phyloP scores from a whole-genome alignment of 2,888 invertebrate genomes.

The Achlya flavicornis region DNA sequence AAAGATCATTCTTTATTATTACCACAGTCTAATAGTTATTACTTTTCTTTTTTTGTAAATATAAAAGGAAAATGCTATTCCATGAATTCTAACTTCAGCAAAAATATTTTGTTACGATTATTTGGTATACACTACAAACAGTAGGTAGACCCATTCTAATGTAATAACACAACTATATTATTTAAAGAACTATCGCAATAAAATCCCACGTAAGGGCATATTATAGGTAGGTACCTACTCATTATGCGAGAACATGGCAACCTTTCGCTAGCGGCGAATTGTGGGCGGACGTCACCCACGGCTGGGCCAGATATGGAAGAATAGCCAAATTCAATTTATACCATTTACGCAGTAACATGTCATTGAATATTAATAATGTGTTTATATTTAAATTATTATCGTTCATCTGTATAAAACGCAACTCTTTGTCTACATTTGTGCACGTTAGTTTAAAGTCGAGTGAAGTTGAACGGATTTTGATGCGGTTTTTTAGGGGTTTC shows the following conservation, averaged over 20 bases:
- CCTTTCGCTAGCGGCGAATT: neutral
- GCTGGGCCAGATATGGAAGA: constrained; percentile 22
- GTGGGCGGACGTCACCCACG: constrained; percentile 12
- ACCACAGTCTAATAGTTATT: too few relatives aligned
- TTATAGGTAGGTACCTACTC: neutral
- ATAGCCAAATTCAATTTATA: constrained; percentile 24
- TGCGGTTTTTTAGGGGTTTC: too few relatives aligned
- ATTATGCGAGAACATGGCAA: neutral
- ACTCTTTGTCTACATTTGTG: too few relatives aligned
- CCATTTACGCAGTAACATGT: constrained; percentile 1
- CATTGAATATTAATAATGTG: neutral
- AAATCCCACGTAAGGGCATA: constrained; percentile 4
- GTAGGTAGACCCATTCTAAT: too few relatives aligned
- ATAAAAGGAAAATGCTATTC: too few relatives aligned
- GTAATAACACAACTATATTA: too few relatives aligned
- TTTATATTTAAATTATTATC: neutral
- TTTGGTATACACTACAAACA: neutral
- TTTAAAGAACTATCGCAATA: neutral
- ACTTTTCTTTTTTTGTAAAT: too few relatives aligned
- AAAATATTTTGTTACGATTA: too few relatives aligned
- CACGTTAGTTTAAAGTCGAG: too few relatives aligned
- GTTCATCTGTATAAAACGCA: neutral
- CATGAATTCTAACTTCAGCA: too few relatives aligned
- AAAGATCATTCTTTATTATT: too few relatives aligned
- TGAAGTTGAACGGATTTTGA: too few relatives aligned